These are phyloP conservation scores for Hoplostethus mediterraneus DNA, from an alignment of 2,797 vertebrate genomes.

Conservation along the genomic window DNA sequence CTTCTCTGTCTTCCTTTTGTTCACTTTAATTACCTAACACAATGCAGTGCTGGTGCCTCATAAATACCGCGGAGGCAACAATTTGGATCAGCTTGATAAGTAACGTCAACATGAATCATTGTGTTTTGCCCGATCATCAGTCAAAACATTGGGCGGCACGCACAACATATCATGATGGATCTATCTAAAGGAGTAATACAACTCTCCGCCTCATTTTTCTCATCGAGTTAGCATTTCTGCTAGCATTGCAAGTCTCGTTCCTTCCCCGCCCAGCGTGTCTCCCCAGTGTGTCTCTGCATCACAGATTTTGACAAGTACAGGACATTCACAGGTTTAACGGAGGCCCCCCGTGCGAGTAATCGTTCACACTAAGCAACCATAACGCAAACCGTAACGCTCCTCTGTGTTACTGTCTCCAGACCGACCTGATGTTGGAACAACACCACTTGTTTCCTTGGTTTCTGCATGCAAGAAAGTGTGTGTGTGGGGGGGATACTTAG, in stretches of 20 bases:
- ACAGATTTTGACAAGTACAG: constrained; percentile 69
- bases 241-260: background rate
- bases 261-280: constrained; percentile 6
- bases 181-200: background rate
- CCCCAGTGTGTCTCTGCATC: constrained; percentile 40
- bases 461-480: constrained; percentile 5
- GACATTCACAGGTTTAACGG: constrained; percentile 58
- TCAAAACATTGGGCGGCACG: background rate
- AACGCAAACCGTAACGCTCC: constrained; percentile 28
- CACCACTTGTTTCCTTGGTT: constrained; percentile 5
- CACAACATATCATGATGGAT: background rate
- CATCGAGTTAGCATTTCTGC: constrained; percentile 16
- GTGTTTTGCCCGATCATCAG: background rate
- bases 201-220: too few species aligned
- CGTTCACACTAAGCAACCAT: constrained; percentile 38
- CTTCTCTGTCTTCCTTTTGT: constrained; percentile 6
- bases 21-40: background rate
- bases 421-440: constrained; percentile 32
- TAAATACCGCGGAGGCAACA: constrained; percentile 1
- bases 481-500: background rate
- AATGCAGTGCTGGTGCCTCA: constrained; percentile 2
- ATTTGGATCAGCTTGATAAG: background rate
- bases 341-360: constrained; percentile 63
- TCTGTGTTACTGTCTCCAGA: constrained; percentile 33
- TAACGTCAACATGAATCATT: background rate